Conservation (phyloP, 2,888 invertebrate species). For the Beris chalybata region DNA sequence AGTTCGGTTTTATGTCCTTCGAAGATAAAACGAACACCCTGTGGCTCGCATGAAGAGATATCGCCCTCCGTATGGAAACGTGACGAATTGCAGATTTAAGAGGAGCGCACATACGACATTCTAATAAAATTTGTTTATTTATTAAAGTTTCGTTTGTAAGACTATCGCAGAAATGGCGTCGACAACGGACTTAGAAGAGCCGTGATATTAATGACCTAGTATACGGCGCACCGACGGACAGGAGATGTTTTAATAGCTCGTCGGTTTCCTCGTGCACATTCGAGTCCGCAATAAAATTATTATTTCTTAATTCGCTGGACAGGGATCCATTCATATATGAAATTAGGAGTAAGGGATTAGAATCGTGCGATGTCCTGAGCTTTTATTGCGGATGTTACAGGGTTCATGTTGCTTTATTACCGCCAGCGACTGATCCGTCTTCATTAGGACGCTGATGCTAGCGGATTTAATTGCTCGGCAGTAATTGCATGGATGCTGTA, state of each 20-base stretch:
- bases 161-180: too few species aligned
- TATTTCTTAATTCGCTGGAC: slow-evolving; percentile 14
- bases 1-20: slow-evolving; percentile 18
- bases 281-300: slow-evolving; percentile 7
- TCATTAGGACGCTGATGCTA: neutral
- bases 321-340: neutral
- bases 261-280: neutral
- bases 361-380: neutral
- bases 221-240: too few species aligned
- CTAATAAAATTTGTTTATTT: slow-evolving; percentile 18
- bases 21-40: slow-evolving; percentile 21
- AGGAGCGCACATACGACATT: neutral
- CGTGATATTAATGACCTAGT: too few species aligned
- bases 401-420: slow-evolving; percentile 3
- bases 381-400: slow-evolving; percentile 1
- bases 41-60: neutral
- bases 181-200: too few species aligned
- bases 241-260: slow-evolving; percentile 1
- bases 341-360: slow-evolving; percentile 6
- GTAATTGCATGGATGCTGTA: too few species aligned
- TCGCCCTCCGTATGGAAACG: slow-evolving; percentile 1
- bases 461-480: too few species aligned
- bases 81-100: too few species aligned
- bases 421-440: neutral
- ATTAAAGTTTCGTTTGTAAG: neutral